Base-by-base conservation (phyloP, 2,888 invertebrate species). In the Drosophila paranaensis region DNA sequence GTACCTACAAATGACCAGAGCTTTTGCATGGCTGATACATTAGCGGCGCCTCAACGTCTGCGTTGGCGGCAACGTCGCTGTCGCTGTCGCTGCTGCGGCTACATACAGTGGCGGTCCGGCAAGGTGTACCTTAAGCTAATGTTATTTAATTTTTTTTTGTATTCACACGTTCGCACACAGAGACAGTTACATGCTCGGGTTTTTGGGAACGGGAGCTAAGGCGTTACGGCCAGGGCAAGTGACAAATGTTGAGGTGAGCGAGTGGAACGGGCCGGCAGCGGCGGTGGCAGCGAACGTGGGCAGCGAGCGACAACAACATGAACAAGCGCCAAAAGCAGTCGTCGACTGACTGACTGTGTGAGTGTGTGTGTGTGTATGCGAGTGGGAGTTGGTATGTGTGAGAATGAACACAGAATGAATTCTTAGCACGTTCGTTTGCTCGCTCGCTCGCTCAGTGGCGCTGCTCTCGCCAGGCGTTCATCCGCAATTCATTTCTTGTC, bases 111-210 rank as follows among this genome's bases (percentile, higher is more conserved):
- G 80, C 77, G 79, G 74, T 79, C 75, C 77, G 82, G 84, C 89
- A 89, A 84, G 89, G 84, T 84, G 84, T 84, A 84, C 89, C 82
- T 81, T 60, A 68, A 87, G 74, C 85, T 88, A 89, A 84, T 85
- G 86, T 89, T 86, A 88, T 89, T 86, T 86, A 80, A 88, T 88
- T 89, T 88, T 83, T 88, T 86, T 88, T 88, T 68, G 87, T 83
- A 83, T 86, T 86, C 90, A 90, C 88, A 88, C 86, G 76, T 89
- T 85, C 27, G 27, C 27, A 27, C 27, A 27, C 27, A 27, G 39
- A 11, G 54, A 60, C 27, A 54, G 37, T 50, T 42, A 58, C 33
- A 58, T 48, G 43, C 16, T 25, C 8, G 55, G 40, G 37, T 39
- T 50, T 50, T 60, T 51, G 51, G 55, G 42, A 25, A 58, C 57